phyloP scores from a whole-genome alignment of 2,113 vertebrate genomes.

The Oenanthe melanoleuca region DNA sequence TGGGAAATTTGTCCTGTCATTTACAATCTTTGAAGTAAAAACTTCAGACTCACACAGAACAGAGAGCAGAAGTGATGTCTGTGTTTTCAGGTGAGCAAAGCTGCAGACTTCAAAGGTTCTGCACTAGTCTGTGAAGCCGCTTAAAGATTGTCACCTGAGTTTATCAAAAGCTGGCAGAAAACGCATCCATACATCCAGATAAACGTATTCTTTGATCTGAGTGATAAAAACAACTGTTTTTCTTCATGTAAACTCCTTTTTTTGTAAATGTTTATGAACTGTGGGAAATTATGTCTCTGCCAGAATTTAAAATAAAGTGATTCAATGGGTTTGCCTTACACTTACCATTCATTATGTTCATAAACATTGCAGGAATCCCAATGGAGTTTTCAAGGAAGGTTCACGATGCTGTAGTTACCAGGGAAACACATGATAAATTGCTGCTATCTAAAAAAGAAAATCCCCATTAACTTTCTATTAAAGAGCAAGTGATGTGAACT shows the following conservation, averaged over 20 bases:
- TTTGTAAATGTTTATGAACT: conserved; percentile 67
- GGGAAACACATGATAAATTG: conserved; percentile 57
- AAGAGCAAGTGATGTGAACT: not conserved
- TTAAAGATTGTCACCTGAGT: conserved; percentile 52
- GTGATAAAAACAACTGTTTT: conserved; percentile 56
- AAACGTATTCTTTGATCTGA: conserved; percentile 53
- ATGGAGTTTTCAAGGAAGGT: conserved; percentile 32
- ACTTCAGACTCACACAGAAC: not conserved
- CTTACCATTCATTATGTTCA: conserved; percentile 48
- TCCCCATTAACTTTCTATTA: conserved; percentile 56
- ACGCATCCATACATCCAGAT: conserved; percentile 9
- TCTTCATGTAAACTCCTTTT: conserved; percentile 46
- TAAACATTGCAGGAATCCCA: conserved; percentile 45
- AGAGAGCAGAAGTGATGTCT: conserved; percentile 14
- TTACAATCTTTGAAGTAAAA: conserved; percentile 42
- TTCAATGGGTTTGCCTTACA: conserved; percentile 49
- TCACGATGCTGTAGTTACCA: conserved; percentile 37
- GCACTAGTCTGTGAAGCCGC: conserved; percentile 17
- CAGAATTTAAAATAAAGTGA: conserved; percentile 58
- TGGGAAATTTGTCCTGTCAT: not conserved
- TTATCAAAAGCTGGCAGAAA: conserved; percentile 31
- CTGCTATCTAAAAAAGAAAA: conserved; percentile 55
- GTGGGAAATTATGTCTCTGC: conserved; percentile 60
- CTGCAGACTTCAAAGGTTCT: conserved; percentile 46
- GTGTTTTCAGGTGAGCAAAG: conserved; percentile 24